Base-by-base conservation (phyloP, 2,888 invertebrate species). In the Gryllus longicercus region DNA sequence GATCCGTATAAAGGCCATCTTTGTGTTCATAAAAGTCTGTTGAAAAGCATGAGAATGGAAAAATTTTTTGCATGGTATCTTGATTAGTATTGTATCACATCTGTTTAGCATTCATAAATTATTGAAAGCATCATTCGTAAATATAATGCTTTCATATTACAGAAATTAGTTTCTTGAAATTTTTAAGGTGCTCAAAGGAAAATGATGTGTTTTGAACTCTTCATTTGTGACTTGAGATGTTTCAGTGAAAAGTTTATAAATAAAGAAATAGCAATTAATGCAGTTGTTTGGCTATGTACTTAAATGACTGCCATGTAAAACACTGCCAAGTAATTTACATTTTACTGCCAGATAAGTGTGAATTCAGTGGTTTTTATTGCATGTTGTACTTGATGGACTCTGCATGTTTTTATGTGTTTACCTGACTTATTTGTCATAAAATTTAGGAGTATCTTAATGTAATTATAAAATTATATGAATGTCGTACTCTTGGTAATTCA, bases 381-480 rank as follows among this genome's bases (percentile, higher is more conserved):
- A 11, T 77, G 23, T 18, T n/a, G 49, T 63, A 18, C 63, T 63
- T 63, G 63, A n/a, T 63, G n/a, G 49, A 63, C n/a, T 63, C 63
- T 63, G 63, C 63, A 63, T 63, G 16, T 63, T 18, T 63, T n/a
- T 63, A 21, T 51, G 14, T 11, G 38, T 18, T 38, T 38, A 50
- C 50, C 75, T 63, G 75, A 63, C 79, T 79, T 79, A 79, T 51
- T 79, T 79, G 79, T 51, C 79, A 79, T 76, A 79, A 79, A 79
- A 79, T 51, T 50, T 75, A 23, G 50, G 23, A 79, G 49, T 75
- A 21, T 79, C 79, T 79, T 49, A 76, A 79, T 79, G 76, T 79
- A 49, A 51, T 76, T 79, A 76, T 51, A 76, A 4, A 79, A 79
- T 16, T 21, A 63, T 74, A 75, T 79, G 74, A 51, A 25, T 79